Conservation (phyloP, 2,113 vertebrate species). For the Cardinalis cardinalis region DNA sequence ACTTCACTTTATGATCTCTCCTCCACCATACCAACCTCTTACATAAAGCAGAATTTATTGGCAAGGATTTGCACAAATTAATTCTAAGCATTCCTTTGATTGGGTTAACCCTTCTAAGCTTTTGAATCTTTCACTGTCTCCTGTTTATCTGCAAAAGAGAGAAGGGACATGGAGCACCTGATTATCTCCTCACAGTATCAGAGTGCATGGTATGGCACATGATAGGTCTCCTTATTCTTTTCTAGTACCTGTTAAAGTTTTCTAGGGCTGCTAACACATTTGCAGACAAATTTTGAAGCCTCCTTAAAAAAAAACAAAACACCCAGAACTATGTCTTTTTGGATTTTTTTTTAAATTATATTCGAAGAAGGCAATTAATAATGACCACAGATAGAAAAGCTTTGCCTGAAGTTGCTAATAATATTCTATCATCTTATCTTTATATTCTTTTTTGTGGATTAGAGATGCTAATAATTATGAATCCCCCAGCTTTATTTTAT, state of each 20-base stretch:
- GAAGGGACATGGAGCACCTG: neutral
- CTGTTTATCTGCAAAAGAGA: neutral
- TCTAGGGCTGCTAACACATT: neutral
- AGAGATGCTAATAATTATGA: constrained; percentile 61
- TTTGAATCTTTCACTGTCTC: neutral
- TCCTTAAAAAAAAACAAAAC: neutral
- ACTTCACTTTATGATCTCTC: neutral
- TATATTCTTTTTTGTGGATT: constrained; percentile 60
- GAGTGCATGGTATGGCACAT: rapidly evolving
- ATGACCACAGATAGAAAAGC: constrained; percentile 19
- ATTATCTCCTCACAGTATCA: neutral
- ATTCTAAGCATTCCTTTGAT: neutral
- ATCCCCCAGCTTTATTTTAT: constrained; percentile 59
- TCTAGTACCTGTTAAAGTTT: neutral
- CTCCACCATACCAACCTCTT: neutral
- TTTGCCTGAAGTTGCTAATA: constrained; percentile 38
- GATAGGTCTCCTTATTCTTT: neutral
- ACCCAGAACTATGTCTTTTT: neutral
- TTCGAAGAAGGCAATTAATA: neutral
- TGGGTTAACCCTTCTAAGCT: neutral
- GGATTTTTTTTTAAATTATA: neutral
- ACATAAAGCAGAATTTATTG: neutral
- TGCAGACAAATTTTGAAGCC: neutral
- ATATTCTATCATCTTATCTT: constrained; percentile 64
- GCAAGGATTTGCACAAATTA: neutral